Evolutionary conservation across 2,797 vertebrate species (phyloP).

Genomic region (Vultur gryphus): DNA sequence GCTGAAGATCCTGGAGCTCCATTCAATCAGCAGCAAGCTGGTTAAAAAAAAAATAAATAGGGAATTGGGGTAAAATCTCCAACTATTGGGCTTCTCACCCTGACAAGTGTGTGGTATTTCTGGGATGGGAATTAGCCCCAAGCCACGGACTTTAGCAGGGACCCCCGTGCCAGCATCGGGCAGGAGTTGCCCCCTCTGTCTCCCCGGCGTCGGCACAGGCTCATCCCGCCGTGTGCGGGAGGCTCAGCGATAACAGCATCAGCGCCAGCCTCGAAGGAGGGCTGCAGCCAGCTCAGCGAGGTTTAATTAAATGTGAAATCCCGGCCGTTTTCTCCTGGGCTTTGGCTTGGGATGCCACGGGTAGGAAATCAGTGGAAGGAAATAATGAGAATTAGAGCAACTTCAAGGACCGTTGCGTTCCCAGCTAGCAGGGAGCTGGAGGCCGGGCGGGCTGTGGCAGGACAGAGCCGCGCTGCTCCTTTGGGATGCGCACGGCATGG

Average conservation of each 20-base stretch:
- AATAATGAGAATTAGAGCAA: slow-evolving; percentile 34
- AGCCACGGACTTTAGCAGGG: neutral
- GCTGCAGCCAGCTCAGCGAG: neutral
- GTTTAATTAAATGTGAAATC: slow-evolving; percentile 50
- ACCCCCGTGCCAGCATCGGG: accelerated
- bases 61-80: neutral
- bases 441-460: neutral
- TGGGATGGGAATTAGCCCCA: neutral
- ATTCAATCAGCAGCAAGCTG: neutral
- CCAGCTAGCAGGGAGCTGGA: accelerated
- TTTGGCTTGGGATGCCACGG: slow-evolving; percentile 1
- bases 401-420: neutral
- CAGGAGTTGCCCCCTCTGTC: neutral
- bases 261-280: accelerated
- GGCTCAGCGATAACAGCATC: neutral
- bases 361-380: slow-evolving; percentile 15
- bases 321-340: neutral
- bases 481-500: accelerated
- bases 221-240: accelerated
- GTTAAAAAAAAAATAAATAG: neutral
- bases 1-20: neutral
- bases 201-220: neutral
- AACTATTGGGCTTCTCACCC: neutral
- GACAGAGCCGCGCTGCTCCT: accelerated
- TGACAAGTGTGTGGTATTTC: neutral